These are phyloP conservation scores for Pteropus rufus DNA, from an alignment of 2,797 vertebrate genomes.

Conservation along the genomic window DNA sequence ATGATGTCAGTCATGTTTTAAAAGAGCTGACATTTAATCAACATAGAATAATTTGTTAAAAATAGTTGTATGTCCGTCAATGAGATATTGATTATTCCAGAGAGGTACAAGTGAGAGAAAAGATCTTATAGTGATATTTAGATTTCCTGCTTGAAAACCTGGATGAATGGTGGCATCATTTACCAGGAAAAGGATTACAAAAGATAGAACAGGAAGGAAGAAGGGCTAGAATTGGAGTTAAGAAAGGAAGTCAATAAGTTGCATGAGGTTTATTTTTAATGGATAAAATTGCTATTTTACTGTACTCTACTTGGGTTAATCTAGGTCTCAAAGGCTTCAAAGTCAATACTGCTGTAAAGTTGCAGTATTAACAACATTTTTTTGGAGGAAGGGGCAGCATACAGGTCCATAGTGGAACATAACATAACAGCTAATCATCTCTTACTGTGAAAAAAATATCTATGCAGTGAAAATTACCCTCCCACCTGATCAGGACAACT, in stretches of 20 bases:
- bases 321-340: not conserved
- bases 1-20: not conserved
- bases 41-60: not conserved
- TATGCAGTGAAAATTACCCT: conserved; percentile 4
- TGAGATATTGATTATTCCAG: not conserved
- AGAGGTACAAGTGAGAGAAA: not conserved
- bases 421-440: conserved; percentile 8
- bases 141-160: not conserved
- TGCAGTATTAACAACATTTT: not conserved
- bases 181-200: not conserved
- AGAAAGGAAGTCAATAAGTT: not conserved
- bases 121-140: not conserved
- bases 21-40: not conserved
- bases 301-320: not conserved
- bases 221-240: not conserved
- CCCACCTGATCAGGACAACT: not conserved
- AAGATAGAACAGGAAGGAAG: not conserved
- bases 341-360: not conserved
- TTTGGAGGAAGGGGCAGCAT: not conserved
- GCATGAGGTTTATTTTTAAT: not conserved
- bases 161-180: not conserved
- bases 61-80: not conserved
- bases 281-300: not conserved
- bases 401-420: not conserved
- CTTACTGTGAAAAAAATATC: conserved; percentile 9